Base-by-base conservation (phyloP, 2,888 invertebrate genomes). In the Steinernema carpocapsae region DNA sequence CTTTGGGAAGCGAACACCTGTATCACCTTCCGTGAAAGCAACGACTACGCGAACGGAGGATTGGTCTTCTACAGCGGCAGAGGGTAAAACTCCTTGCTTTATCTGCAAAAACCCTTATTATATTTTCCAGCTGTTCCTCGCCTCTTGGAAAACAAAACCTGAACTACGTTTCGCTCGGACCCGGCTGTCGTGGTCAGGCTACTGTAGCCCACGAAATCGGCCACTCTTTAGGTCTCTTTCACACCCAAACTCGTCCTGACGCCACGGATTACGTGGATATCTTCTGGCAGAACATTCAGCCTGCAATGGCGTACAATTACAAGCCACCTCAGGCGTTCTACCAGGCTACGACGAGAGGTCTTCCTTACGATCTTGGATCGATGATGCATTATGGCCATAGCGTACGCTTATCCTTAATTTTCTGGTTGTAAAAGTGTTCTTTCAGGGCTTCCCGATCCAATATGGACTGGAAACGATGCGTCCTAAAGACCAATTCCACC, bases 401-500 rank as follows among this genome's bases (percentile, higher is more conserved):
- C 17, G 64, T 64, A 64, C 3, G 48, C 4, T 37, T 10, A 37
- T 37, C 37, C 37, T 7, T 7, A 48, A 43, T 12, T 43, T 43
- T 43, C 14, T 43, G 14, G 43, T 43, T 43, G 7, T 14, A 43
- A 43, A 43, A 43, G 26, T 4, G 17, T 37, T 37, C 10, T 37
- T 37, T 37, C 37, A 37, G 22, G 22, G 24, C 22, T 22, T 52
- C 24, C 19, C 22, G 12, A 22, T 52, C 22, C 52, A 22, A 12
- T 52, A 52, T 12, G 52, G 24, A 2, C 52, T 52, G 19, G 24
- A 22, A 12, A 29, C 64, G 17, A 29, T 64, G 17, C 37, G 17
- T 26, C 64, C 64, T 7, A 32, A 26, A 6, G 82, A 83, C 70
- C 56, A 72, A 59, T 75, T 77, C 37, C 82, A 76, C 64, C 80